Conservation (phyloP, 1,140 invertebrate species). For the Hormaphis cornu region DNA sequence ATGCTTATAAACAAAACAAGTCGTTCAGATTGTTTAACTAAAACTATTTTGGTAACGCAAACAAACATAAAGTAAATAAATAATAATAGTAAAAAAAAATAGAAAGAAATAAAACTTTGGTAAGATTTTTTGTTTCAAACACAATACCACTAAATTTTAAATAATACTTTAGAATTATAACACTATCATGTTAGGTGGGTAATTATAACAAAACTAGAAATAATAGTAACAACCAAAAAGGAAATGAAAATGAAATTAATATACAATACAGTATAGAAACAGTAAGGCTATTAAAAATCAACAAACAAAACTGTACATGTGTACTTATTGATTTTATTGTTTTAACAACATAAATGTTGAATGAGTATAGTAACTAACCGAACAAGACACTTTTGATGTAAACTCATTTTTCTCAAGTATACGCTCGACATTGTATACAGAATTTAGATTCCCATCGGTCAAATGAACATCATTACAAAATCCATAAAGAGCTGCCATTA, state of each 20-base stretch:
- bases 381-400: conserved; percentile 42
- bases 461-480: conserved; percentile 51
- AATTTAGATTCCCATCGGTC: conserved; percentile 69
- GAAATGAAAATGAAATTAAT: neutral
- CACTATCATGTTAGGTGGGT: neutral
- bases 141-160: neutral
- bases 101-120: neutral
- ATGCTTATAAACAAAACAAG: conserved; percentile 5
- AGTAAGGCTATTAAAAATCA: neutral
- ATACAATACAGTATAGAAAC: too few relatives aligned
- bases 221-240: neutral
- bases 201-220: neutral
- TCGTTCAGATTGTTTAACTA: neutral
- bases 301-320: neutral
- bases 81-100: neutral
- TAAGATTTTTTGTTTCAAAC: neutral
- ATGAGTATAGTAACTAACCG: conserved; percentile 29
- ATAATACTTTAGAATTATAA: neutral
- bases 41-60: conserved; percentile 4
- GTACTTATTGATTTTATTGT: neutral
- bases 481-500: conserved; percentile 62
- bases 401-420: conserved; percentile 56
- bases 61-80: neutral
- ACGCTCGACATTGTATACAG: conserved; percentile 61
- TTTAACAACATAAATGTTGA: conserved; percentile 16